phyloP scores from a whole-genome alignment of 53 echinoderm and acorn worm genomes.

The Antedon mediterranea region DNA sequence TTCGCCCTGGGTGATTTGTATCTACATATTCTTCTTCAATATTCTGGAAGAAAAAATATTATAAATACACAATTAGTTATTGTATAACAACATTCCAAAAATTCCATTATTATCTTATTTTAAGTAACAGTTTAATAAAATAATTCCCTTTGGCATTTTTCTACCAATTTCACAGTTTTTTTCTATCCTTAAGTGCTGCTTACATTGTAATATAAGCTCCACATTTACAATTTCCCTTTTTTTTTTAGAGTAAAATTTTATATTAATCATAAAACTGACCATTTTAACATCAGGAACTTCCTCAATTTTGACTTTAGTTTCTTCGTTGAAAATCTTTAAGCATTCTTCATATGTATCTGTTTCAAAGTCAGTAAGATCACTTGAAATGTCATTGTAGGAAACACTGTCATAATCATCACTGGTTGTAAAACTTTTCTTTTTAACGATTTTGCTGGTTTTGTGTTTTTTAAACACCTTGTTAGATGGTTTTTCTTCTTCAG shows the following conservation, averaged over 20 bases:
- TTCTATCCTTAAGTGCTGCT: too few relatives aligned
- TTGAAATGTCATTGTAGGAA: not conserved
- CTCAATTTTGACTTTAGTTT: not conserved
- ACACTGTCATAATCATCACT: constrained; percentile 5
- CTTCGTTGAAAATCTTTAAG: constrained; percentile 66
- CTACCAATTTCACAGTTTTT: too few relatives aligned
- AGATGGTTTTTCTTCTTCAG: not conserved
- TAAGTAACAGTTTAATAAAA: too few relatives aligned
- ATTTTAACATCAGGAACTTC: not conserved
- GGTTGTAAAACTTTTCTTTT: not conserved
- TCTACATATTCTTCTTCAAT: too few relatives aligned
- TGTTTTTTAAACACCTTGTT: not conserved
- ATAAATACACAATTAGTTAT: too few relatives aligned
- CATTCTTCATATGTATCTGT: constrained; percentile 73
- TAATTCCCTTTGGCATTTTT: too few relatives aligned
- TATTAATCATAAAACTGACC: not conserved
- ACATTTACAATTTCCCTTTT: too few relatives aligned
- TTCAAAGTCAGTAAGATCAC: constrained; percentile 14
- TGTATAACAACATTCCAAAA: too few relatives aligned
- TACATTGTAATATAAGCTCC: too few relatives aligned
- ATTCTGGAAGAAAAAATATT: too few relatives aligned
- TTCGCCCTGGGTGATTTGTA: not conserved
- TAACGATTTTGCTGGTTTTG: not conserved
- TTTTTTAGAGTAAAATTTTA: too few relatives aligned
- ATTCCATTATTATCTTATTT: too few relatives aligned